Percentiles rank a stretch among this genome's conserved stretches.
Conservation (phyloP, 2,113 vertebrate species). For the Calcarius ornatus region DNA sequence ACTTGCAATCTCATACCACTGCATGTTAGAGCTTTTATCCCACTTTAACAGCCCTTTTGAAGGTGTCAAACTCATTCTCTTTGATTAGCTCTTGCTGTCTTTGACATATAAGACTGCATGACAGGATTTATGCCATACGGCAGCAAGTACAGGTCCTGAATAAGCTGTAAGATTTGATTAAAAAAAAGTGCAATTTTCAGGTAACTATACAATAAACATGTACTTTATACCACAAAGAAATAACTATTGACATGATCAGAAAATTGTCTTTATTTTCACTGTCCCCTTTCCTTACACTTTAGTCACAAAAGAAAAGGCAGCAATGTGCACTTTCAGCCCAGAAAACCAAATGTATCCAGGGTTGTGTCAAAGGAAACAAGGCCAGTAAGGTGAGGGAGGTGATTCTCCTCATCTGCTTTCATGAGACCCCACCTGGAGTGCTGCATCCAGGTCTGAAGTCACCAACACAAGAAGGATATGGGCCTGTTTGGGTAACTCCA, state of each 20-base stretch:
- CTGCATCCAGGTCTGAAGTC: background rate
- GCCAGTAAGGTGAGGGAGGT: background rate
- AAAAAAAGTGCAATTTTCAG: background rate
- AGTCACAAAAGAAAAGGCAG: background rate
- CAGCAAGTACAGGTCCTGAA: background rate
- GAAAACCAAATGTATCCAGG: background rate
- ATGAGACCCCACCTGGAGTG: background rate
- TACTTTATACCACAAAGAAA: background rate
- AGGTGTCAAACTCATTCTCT: background rate
- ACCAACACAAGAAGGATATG: background rate
- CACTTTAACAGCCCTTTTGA: background rate
- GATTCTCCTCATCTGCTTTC: background rate
- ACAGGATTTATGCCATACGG: background rate
- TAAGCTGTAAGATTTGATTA: background rate
- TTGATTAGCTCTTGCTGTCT: background rate
- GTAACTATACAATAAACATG: background rate
- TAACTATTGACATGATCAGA: background rate
- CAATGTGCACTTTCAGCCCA: background rate
- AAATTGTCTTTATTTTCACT: background rate
- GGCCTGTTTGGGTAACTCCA: background rate
- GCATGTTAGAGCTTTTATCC: background rate
- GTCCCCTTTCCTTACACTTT: background rate
- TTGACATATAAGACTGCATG: background rate
- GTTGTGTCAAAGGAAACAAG: background rate
- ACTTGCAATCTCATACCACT: background rate